Base-by-base conservation (phyloP, 92 coral and sea anemone genomes). In the Bergia sp. region DNA sequence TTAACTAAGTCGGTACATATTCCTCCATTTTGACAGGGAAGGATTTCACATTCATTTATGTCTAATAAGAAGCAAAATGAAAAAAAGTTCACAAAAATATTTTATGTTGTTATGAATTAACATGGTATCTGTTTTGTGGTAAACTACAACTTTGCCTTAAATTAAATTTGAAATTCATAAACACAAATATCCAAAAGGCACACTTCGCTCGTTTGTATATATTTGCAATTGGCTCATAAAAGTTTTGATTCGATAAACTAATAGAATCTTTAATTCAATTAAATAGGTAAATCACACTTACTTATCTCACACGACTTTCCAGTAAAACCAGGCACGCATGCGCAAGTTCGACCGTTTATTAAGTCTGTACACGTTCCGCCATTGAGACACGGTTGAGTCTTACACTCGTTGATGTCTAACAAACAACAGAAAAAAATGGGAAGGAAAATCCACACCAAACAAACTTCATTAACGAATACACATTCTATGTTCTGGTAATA, bases 321-420 rank as follows among this genome's bases (percentile, higher is more conserved):
- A 37, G 85, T 81, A 16, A 57, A 81, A 40, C 74, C 85, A 11
- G 73, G 85, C 39, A 61, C 85, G 73, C 85, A 81, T 58, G 73
- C 29, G 73, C 85, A 81, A 39, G 11, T 38, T 8, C 73, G 47
- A 6, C 85, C 85, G 49, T 81, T 81, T 11, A 81, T 21, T 57
- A 81, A 42, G 53, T 81, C 85, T 3, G 85, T 37, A 38, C 85
- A 81, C n/a, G 85, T 81, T 58, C 85, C 85, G 45, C 85, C 72
- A 57, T 81, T 81, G 13, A 29, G 85, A 55, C 85, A 81, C n/a
- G 85, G 85, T 1, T 15, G 10, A 73, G 44, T 7, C 4, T 53
- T 44, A 36, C 85, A 81, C 6, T 81, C 85, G 49, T 81, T n/a
- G 47, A 81, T 81, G 45, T 81, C 85, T 81, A 37, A 10, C 16